phyloP scores from a whole-genome alignment of 2,888 invertebrate genomes.

The Drymonia ruficornis region DNA sequence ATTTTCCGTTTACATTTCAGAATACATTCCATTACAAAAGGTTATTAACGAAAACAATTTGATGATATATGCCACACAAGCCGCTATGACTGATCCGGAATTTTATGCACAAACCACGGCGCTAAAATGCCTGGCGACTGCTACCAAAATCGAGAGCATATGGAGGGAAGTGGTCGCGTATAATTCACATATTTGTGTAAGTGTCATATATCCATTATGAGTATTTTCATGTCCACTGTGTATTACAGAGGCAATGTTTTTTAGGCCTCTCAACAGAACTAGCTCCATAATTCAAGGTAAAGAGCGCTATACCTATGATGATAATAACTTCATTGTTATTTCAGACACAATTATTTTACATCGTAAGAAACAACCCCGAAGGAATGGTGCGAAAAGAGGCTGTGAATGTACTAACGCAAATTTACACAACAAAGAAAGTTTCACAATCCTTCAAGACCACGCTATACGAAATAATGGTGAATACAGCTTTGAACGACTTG shows the following conservation, averaged over 20 bases:
- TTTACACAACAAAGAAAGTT: constrained; percentile 86
- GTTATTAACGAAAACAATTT: constrained; percentile 39
- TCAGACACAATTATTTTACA: constrained; percentile 75
- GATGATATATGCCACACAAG: constrained; percentile 36
- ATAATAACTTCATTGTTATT: constrained; percentile 17
- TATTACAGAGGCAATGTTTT: too few relatives aligned
- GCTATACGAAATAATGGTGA: constrained; percentile 84
- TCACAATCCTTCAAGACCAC: constrained; percentile 69
- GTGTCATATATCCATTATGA: constrained; percentile 12
- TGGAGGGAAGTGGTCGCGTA: constrained; percentile 42
- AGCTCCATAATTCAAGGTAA: too few relatives aligned
- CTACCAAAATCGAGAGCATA: constrained; percentile 43
- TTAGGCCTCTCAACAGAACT: too few relatives aligned
- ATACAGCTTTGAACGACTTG: constrained; percentile 86
- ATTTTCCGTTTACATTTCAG: constrained; percentile 24
- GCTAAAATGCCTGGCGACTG: constrained; percentile 43
- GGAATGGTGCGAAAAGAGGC: constrained; percentile 89
- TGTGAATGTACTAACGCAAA: constrained; percentile 82
- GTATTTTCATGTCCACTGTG: too few relatives aligned
- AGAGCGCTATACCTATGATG: too few relatives aligned
- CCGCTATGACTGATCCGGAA: constrained; percentile 39
- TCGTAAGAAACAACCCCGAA: constrained; percentile 86
- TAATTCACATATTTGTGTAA: constrained; percentile 40
- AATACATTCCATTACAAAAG: constrained; percentile 46
- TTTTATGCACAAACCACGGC: constrained; percentile 45